Percentiles rank a stretch among this genome's conserved stretches.
These are phyloP conservation scores for Sebastes kiyomatsui DNA, from an alignment of 2,797 vertebrate genomes.

Conservation along the genomic window DNA sequence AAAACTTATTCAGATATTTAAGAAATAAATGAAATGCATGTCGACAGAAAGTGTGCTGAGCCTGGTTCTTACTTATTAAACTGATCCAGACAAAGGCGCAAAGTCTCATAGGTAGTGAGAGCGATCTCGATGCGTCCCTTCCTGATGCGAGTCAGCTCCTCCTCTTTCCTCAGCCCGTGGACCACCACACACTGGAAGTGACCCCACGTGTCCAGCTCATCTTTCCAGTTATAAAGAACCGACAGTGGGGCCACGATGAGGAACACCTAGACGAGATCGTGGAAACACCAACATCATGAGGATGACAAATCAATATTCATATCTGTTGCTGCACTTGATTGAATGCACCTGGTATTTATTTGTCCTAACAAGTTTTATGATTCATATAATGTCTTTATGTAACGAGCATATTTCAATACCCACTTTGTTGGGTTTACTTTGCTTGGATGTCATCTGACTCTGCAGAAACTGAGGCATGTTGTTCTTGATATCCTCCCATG, in stretches of 20 bases:
- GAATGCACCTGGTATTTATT: neutral
- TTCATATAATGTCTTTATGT: neutral
- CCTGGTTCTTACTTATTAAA: slow-evolving; percentile 88
- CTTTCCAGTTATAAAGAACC: slow-evolving; percentile 96
- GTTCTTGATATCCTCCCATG: slow-evolving; percentile 91
- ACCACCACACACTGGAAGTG: slow-evolving; percentile 90
- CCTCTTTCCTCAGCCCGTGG: slow-evolving; percentile 91
- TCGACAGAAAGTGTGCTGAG: neutral
- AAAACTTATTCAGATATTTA: neutral
- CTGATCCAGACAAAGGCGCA: slow-evolving; percentile 90
- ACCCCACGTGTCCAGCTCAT: slow-evolving; percentile 96
- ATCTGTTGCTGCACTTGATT: neutral
- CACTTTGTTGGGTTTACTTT: slow-evolving; percentile 84
- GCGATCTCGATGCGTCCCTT: slow-evolving; percentile 91
- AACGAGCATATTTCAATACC: slow-evolving; percentile 15
- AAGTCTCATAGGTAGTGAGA: slow-evolving; percentile 93
- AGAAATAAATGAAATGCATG: neutral
- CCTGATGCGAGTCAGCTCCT: slow-evolving; percentile 87
- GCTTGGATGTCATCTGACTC: slow-evolving; percentile 79
- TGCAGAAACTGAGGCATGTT: slow-evolving; percentile 93
- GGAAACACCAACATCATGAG: slow-evolving; percentile 1
- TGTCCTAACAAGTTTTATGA: neutral
- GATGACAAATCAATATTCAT: slow-evolving; percentile 2
- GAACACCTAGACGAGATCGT: slow-evolving; percentile 84
- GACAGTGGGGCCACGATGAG: slow-evolving; percentile 95